Evolutionary conservation across 2,888 invertebrate species (phyloP).

Genomic region (Strigamia maritima): DNA sequence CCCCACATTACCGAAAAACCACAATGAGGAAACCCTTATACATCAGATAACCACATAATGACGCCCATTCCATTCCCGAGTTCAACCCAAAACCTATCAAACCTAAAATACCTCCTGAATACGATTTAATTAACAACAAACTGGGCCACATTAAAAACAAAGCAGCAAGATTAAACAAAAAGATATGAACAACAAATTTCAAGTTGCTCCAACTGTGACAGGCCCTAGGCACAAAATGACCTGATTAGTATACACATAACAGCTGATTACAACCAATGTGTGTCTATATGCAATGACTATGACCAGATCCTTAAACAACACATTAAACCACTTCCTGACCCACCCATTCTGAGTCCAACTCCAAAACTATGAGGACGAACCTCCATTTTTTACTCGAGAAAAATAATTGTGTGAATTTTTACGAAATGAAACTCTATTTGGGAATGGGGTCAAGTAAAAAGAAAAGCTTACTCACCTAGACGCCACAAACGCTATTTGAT

Average conservation of each 20-base stretch:
- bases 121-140: too few species aligned
- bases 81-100: too few species aligned
- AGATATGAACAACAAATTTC: too few species aligned
- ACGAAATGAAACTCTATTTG: not conserved
- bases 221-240: not conserved
- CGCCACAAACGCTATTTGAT: not conserved
- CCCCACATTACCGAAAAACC: too few species aligned
- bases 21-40: too few species aligned
- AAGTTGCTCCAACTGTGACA: not conserved
- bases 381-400: not conserved
- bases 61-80: too few species aligned
- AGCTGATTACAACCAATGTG: too few species aligned
- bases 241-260: not conserved
- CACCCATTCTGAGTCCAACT: not conserved
- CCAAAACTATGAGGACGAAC: not conserved
- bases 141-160: too few species aligned
- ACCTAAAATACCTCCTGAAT: too few species aligned
- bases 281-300: too few species aligned
- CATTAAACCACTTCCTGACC: not conserved
- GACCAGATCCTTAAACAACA: not conserved
- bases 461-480: not conserved
- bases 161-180: too few species aligned
- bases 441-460: conserved; percentile 21
- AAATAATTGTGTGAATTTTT: not conserved
- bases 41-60: too few species aligned